phyloP scores from a whole-genome alignment of 2,888 invertebrate genomes.

The Cistogaster globosa region DNA sequence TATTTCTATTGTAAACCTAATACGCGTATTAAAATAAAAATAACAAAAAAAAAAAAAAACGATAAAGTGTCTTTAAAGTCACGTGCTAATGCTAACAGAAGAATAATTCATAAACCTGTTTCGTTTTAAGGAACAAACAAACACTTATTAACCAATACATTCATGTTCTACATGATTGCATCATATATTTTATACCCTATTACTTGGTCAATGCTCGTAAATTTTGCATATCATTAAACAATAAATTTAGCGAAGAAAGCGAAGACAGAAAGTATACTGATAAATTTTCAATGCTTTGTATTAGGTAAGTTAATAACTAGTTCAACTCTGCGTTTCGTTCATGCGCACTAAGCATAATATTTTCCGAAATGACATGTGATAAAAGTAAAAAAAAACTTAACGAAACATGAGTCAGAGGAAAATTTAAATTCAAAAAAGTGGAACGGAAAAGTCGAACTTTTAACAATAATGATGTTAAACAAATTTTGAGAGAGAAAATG shows the following conservation, averaged over 20 bases:
- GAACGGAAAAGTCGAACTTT: conserved; percentile 39
- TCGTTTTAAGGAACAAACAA: no score
- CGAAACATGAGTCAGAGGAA: conserved; percentile 32
- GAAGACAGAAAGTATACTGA: not conserved
- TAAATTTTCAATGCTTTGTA: not conserved
- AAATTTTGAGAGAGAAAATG: not conserved
- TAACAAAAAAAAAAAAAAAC: no score
- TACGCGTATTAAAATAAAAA: no score
- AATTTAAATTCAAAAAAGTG: not conserved
- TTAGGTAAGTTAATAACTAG: not conserved
- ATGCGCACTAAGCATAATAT: conserved; percentile 15
- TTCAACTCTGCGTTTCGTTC: conserved; percentile 1
- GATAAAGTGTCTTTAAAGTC: no score
- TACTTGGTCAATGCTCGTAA: conserved; percentile 37
- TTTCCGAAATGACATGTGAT: conserved; percentile 29
- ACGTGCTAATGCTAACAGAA: no score
- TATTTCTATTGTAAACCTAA: no score
- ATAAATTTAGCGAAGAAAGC: not conserved
- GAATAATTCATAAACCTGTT: no score
- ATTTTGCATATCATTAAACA: not conserved
- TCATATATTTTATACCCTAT: conserved; percentile 1
- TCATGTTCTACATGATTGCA: not conserved
- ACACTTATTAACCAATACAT: no score
- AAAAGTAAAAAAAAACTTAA: conserved; percentile 50
- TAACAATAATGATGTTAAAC: not conserved